Evolutionary conservation across 2,888 invertebrate species (phyloP), one percentile per base, ranked within the genome.

Genomic region (Heliconius hortense): DNA sequence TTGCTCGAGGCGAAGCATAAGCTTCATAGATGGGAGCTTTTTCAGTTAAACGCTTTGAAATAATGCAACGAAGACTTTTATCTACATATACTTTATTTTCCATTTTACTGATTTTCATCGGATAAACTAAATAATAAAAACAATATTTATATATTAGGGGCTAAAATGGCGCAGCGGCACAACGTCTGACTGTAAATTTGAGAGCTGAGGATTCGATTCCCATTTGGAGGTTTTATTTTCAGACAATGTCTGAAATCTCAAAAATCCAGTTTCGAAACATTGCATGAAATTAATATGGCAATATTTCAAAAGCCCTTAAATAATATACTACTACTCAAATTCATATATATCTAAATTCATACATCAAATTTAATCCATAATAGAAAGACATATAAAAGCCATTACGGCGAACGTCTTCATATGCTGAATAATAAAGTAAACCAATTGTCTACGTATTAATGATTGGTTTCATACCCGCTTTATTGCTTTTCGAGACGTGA

Each of bases 321-420:
- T 53, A 24, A 24, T 26, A 11, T 59, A 59, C 13, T 13, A 59
- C 24, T 59, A 2, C 13, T 24, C 13, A 26, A 59, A 59, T 59
- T 59, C 13, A 24, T 59, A 59, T 11, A 62, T 28, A 62, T 62
- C 15, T 62, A 18, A 28, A 28, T 60, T 26, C 48, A 18, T 35
- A 18, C 28, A 68, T 21, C 18, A 43, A 48, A 59, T 39, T 24
- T 10, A 31, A 70, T 53, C 15, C 7, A 60, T n/a, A 66, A 59
- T 18, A 43, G 67, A 59, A 71, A 75, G 70, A 53, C 64, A 75
- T 75, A 71, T 75, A 64, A 75, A 75, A 43, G 70, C 75, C 28
- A 71, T 75, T 64, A 75, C 63, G 28, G 28, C n/a, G 56, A 75
- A 64, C 75, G 75, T 75, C 75, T 75, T 75, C 75, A 71, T 64